Percentiles rank a stretch among this genome's conserved stretches.
Evolutionary conservation across 2,888 invertebrate species (phyloP).

Genomic region (Ligdia adustata): DNA sequence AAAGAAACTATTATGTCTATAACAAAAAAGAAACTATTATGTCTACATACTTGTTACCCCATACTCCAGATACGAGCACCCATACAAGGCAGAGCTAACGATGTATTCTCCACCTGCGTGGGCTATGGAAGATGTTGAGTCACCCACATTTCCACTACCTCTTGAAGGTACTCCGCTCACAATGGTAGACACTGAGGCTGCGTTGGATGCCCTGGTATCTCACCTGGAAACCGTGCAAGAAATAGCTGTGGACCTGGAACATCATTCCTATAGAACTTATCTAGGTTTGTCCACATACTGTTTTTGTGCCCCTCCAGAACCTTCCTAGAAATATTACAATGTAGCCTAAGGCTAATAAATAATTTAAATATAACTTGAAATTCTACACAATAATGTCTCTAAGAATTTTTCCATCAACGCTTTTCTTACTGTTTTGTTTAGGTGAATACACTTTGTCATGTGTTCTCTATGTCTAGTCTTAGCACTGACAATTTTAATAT

Average conservation of each 20-base stretch:
- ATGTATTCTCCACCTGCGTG: constrained; percentile 86
- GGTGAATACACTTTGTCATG: too few species aligned
- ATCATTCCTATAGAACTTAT: constrained; percentile 96
- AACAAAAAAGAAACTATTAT: constrained; percentile 15
- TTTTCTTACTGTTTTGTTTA: neutral
- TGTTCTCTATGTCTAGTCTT: too few species aligned
- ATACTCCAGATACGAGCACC: constrained; percentile 94
- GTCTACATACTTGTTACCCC: too few species aligned
- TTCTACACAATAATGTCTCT: too few species aligned
- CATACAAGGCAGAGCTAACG: constrained; percentile 93
- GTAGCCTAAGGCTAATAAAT: too few species aligned
- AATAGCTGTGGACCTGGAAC: constrained; percentile 96
- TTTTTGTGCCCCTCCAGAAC: neutral
- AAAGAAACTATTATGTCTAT: constrained; percentile 1
- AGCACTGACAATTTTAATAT: too few species aligned
- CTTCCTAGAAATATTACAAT: too few species aligned
- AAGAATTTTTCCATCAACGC: neutral
- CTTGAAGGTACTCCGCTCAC: constrained; percentile 87
- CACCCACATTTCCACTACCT: too few species aligned
- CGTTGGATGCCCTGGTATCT: constrained; percentile 86
- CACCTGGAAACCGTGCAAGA: constrained; percentile 87
- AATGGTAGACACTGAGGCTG: constrained; percentile 86
- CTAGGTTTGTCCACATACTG: constrained; percentile 84
- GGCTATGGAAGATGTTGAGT: constrained; percentile 65
- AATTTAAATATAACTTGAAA: too few species aligned